These are phyloP conservation scores for Drosophila fungiperda DNA, from an alignment of 2,888 invertebrate genomes.

Conservation along the genomic window DNA sequence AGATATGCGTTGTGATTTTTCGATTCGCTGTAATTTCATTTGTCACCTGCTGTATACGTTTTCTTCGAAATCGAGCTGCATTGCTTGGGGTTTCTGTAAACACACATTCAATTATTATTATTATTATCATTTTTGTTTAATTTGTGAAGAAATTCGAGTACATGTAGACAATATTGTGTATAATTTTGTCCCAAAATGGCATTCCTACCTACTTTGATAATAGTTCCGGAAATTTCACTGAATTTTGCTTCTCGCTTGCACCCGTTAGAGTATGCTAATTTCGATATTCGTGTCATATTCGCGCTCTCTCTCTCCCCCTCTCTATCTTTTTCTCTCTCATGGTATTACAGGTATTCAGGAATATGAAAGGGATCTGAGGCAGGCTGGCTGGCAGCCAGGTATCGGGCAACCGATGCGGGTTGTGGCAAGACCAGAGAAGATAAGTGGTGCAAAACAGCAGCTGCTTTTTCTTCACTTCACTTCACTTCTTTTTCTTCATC, in stretches of 20 bases:
- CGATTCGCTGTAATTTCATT: background rate
- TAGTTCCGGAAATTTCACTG: conserved; percentile 1
- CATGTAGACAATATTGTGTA: background rate
- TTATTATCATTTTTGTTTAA: background rate
- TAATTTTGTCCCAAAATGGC: background rate
- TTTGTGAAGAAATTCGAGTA: background rate
- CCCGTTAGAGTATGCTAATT: conserved; percentile 14
- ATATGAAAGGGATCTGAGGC: background rate
- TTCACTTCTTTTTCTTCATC: background rate
- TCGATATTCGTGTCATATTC: conserved; percentile 20
- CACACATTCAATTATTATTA: background rate
- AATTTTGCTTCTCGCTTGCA: background rate
- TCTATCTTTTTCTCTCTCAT: background rate
- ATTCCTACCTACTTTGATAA: background rate
- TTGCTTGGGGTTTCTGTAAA: background rate
- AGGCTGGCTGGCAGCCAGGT: conserved; percentile 3
- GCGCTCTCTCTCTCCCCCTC: background rate
- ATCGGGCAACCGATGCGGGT: conserved; percentile 9
- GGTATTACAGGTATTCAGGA: background rate
- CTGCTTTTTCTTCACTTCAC: background rate
- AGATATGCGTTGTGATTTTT: background rate
- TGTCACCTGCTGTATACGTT: background rate
- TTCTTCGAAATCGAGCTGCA: background rate
- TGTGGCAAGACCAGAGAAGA: background rate
- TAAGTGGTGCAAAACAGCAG: conserved; percentile 5